Percentiles rank a stretch among this genome's conserved stretches.
Evolutionary conservation across 2,888 invertebrate genomes (phyloP).

Genomic region (Tetheella fluctuosa): DNA sequence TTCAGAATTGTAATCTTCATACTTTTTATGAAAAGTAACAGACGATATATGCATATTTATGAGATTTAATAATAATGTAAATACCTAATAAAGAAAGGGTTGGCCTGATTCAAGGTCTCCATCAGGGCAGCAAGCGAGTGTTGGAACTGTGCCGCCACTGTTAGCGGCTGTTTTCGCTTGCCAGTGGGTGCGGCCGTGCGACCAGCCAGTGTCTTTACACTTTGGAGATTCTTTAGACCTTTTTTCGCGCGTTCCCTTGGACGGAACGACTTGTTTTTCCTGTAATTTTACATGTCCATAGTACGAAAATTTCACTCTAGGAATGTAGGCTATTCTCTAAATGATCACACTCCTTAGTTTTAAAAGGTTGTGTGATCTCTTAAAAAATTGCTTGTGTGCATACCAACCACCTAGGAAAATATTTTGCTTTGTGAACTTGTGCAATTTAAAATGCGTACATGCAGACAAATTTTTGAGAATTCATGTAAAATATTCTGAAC

Average conservation of each 20-base stretch:
- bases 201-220: slow-evolving; percentile 95
- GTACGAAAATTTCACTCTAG: not conserved
- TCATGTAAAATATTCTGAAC: too few relatives aligned
- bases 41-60: too few relatives aligned
- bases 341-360: not conserved
- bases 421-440: not conserved
- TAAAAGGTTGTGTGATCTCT: not conserved
- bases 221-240: slow-evolving; percentile 94
- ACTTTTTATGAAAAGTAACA: too few relatives aligned
- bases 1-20: too few relatives aligned
- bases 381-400: slow-evolving; percentile 3
- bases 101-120: slow-evolving; percentile 94
- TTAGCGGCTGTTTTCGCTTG: slow-evolving; percentile 93
- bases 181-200: slow-evolving; percentile 86
- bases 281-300: slow-evolving; percentile 55
- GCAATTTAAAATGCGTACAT: not conserved
- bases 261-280: slow-evolving; percentile 96
- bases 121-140: slow-evolving; percentile 95
- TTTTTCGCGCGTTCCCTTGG: slow-evolving; percentile 94
- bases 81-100: slow-evolving; percentile 83
- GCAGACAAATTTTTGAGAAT: not conserved
- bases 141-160: slow-evolving; percentile 97
- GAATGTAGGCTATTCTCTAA: not conserved
- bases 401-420: slow-evolving; percentile 9
- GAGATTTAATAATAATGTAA: not conserved